phyloP scores from a whole-genome alignment of 2,888 invertebrate species.

The Chrysopilus asiliformis region DNA sequence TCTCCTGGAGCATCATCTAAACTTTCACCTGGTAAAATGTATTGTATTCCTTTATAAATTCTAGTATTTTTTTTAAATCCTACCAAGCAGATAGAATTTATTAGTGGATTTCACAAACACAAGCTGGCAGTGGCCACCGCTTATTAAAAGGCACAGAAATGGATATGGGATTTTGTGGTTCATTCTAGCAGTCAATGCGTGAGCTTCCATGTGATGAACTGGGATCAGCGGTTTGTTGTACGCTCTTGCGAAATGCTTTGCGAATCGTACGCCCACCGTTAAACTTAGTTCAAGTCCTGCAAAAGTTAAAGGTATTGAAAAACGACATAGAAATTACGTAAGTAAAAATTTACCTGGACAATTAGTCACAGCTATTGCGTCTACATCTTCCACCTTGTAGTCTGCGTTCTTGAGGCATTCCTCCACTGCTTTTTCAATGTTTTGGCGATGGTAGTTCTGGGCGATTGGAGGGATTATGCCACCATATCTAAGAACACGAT shows the following conservation, averaged over 20 bases:
- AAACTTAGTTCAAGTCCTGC: slow-evolving; percentile 65
- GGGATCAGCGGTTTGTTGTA: slow-evolving; percentile 76
- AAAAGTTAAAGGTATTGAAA: slow-evolving; percentile 10
- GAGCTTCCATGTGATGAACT: slow-evolving; percentile 98
- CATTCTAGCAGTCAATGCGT: slow-evolving; percentile 82
- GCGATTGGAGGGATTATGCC: slow-evolving; percentile 87
- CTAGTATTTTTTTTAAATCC: too few species aligned
- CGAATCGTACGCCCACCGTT: slow-evolving; percentile 67
- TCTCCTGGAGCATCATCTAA: slow-evolving; percentile 88
- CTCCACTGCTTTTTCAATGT: slow-evolving; percentile 61
- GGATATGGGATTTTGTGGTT: slow-evolving; percentile 59
- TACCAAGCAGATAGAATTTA: slow-evolving; percentile 63
- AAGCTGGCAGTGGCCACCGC: slow-evolving; percentile 85
- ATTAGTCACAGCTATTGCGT: slow-evolving; percentile 84
- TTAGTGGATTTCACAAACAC: slow-evolving; percentile 59
- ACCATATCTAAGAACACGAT: slow-evolving; percentile 24
- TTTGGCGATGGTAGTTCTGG: slow-evolving; percentile 59
- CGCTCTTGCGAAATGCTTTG: slow-evolving; percentile 54
- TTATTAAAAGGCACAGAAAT: slow-evolving; percentile 76
- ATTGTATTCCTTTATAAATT: too few species aligned
- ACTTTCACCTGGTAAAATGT: too few species aligned
- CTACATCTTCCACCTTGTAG: slow-evolving; percentile 49
- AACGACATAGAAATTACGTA: neutral
- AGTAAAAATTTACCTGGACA: slow-evolving; percentile 49
- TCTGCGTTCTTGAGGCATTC: slow-evolving; percentile 49